Evolutionary conservation across 2,888 invertebrate genomes (phyloP), one percentile per base, ranked within the genome.

Genomic region (Sisyra nigra): DNA sequence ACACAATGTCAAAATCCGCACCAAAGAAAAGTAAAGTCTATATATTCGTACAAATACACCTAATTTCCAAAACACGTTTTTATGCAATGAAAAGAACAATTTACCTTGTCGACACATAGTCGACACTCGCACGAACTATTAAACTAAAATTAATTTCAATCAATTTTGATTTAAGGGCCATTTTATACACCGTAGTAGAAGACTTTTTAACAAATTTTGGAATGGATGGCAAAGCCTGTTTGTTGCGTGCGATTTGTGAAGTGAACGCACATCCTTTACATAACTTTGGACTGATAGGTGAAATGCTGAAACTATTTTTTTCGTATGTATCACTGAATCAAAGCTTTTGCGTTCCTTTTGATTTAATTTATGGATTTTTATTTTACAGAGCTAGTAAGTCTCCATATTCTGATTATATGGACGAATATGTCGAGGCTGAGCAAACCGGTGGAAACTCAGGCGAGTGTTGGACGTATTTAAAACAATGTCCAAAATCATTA

Each of bases 401-500:
- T 1, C 85, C 86, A 0, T 86, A 79, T 56, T 72, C 86, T 0
- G 68, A 72, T 41, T 64, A 82, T 8, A 61, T 88, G 42, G 60
- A 70, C 2, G 87, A 87, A 53, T 87, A 88, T 53, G 82, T 87
- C 1, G 72, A 76, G 43, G 88, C 88, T 0, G 86, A 88, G 60
- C 72, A 74, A 45, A 74, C 80, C 6, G 87, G 87, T 0, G 74
- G 74, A 53, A 72, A 75, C 1, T 53, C 57, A 38, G 82, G 83
- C 5, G 87, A 88, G 60, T 88, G 88, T 58, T 86, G 84, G 76
- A 83, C 82, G 1, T 88, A 87, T 57, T 80, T 80, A 62, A 76
- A 82, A 55, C 74, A 76, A 41, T 88, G 88, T 54, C 80, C 86
- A 11, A 83, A 81, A 61, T 86, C 86, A 42, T 67, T 88, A 41